Conservation (phyloP, 2,797 vertebrate genomes). For the Salarias fasciatus region DNA sequence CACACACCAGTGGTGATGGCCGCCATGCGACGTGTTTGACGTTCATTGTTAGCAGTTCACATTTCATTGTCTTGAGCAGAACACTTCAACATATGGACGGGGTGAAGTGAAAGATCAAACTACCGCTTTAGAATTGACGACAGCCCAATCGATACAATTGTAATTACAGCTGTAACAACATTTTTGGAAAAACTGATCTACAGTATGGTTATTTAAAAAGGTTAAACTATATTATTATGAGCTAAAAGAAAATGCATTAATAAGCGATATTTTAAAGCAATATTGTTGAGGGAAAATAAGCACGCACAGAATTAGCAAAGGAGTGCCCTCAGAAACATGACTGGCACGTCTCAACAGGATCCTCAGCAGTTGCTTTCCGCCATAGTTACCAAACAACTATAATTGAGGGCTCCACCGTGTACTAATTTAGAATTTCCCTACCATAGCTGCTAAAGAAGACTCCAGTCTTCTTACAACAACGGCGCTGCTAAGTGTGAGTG, state of each 20-base stretch:
- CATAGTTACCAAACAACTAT: constrained; percentile 19
- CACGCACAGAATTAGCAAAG: constrained; percentile 36
- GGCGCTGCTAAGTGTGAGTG: background rate
- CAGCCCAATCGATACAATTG: too few relatives aligned
- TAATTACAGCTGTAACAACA: too few relatives aligned
- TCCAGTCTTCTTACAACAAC: background rate
- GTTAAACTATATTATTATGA: background rate
- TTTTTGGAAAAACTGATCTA: too few relatives aligned
- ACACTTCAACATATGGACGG: too few relatives aligned
- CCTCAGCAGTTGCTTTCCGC: constrained; percentile 36
- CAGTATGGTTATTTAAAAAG: background rate
- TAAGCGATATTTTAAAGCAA: too few relatives aligned
- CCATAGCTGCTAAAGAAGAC: constrained; percentile 4
- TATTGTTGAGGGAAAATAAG: constrained; percentile 23
- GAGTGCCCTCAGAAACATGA: constrained; percentile 58
- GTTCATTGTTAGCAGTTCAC: too few relatives aligned
- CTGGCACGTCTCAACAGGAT: constrained; percentile 60
- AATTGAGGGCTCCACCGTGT: constrained; percentile 28
- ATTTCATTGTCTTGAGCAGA: too few relatives aligned
- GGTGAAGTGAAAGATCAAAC: too few relatives aligned
- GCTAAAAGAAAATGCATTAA: constrained; percentile 7
- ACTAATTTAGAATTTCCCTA: constrained; percentile 7
- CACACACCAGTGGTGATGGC: too few relatives aligned
- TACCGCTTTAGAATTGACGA: too few relatives aligned
- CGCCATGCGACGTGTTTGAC: too few relatives aligned